phyloP scores from a whole-genome alignment of 2,888 invertebrate species.

The Drosophila mulleri region DNA sequence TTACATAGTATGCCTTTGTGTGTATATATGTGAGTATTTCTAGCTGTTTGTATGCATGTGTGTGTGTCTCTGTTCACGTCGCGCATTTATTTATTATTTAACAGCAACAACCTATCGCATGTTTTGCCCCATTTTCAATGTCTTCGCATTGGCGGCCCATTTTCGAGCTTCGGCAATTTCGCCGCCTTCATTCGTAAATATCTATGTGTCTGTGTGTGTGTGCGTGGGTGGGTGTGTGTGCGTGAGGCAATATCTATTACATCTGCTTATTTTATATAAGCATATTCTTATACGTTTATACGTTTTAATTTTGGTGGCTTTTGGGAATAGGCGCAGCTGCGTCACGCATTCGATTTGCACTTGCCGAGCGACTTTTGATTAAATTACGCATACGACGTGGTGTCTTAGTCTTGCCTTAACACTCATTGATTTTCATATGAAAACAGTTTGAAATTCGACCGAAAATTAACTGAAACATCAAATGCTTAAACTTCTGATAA shows the following conservation, averaged over 20 bases:
- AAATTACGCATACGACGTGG: conserved; percentile 41
- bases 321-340: conserved; percentile 54
- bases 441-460: neutral
- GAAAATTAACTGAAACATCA: neutral
- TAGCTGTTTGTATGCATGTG: conserved; percentile 16
- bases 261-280: conserved; percentile 19
- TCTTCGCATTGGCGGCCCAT: conserved; percentile 63
- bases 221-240: conserved; percentile 16
- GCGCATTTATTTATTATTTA: conserved; percentile 70
- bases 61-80: conserved; percentile 32
- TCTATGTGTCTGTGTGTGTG: neutral
- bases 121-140: conserved; percentile 63
- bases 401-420: neutral
- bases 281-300: conserved; percentile 16
- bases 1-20: conserved; percentile 28
- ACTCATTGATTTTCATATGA: neutral
- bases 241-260: conserved; percentile 18
- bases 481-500: neutral
- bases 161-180: conserved; percentile 45
- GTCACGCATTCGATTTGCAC: conserved; percentile 59
- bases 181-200: conserved; percentile 11
- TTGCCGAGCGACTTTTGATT: conserved; percentile 5
- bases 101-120: conserved; percentile 67
- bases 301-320: conserved; percentile 30
- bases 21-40: conserved; percentile 14